Conservation (phyloP, 2,797 vertebrate species). For the Falco novaeseelandiae region DNA sequence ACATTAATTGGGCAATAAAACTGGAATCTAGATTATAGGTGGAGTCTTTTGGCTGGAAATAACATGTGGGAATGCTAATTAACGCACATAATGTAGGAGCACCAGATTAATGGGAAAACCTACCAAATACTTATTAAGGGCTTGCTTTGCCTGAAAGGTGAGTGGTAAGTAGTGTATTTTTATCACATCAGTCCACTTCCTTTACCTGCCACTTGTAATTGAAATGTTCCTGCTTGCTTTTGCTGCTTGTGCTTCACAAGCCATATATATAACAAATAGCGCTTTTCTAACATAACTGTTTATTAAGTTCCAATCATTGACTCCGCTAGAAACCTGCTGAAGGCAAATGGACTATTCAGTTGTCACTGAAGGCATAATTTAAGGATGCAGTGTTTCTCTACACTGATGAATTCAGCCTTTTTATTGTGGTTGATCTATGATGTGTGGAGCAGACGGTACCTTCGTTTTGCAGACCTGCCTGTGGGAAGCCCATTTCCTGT, state of each 20-base stretch:
- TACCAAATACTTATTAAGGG: background rate
- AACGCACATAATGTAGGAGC: background rate
- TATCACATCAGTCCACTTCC: background rate
- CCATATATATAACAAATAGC: background rate
- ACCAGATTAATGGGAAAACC: background rate
- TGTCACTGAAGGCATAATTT: conserved; percentile 22
- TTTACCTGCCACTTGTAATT: background rate
- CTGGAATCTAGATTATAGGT: background rate
- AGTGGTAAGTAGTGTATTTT: background rate
- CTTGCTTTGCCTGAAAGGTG: background rate
- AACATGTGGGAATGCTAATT: background rate
- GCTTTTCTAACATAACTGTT: conserved; percentile 7
- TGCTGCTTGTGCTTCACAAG: conserved; percentile 17
- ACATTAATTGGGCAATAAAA: background rate
- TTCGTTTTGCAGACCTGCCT: background rate
- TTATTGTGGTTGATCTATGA: conserved; percentile 1
- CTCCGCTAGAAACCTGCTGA: conserved; percentile 3
- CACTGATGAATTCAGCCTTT: conserved; percentile 15
- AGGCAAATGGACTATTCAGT: conserved; percentile 30
- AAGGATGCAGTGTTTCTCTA: background rate
- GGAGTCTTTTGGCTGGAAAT: background rate
- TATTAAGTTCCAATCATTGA: conserved; percentile 22
- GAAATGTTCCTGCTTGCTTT: background rate
- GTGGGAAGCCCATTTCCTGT: background rate
- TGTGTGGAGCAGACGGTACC: background rate